Evolutionary conservation across 1,140 invertebrate genomes (phyloP), one percentile per base, ranked within the genome.

Genomic region (Aphidius ervi): DNA sequence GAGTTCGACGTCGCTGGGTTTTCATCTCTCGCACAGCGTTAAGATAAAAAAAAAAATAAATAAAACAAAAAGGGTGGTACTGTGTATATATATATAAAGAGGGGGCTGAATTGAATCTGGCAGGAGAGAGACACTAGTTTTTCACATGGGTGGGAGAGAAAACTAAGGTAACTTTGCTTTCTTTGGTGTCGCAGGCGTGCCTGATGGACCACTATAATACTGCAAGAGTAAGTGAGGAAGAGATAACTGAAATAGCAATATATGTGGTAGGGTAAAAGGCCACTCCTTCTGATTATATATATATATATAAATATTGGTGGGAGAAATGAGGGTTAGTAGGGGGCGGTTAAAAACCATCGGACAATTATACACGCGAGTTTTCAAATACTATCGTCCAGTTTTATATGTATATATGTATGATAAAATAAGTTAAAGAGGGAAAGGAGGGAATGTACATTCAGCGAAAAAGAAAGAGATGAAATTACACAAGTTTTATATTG

Each of bases 281-380:
- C 74, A 74, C 68, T 68, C 67, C 56, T 62, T 61, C 64, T 64
- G 23, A 31, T 31, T 31, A 31, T 31, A 31, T 31, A 3, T 31
- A 1, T 23, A 3, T 31, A 3, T 31, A 31, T 63, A 64, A 62
- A 58, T 62, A 37, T 61, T 57, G 55, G 50, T 10, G 54, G 56
- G 20, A 46, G 65, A 58, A 58, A 62, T 52, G 53, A 54, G 41
- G 16, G 23, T 41, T 48, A 61, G 59, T 46, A 39, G 55, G 48
- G 52, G 31, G 5, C 23, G 23, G 43, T 40, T n/a, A 9, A 47
- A 9, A 20, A 31, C 46, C 50, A 43, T 60, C 58, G 53, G 59
- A 56, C 59, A 61, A 61, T 61, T 61, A 61, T 61, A 54, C 59
- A 50, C 59, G 52, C 59, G 37, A 61, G 59, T 61, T 61, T 61